Conservation (phyloP, 2,888 invertebrate species). For the Gisinianus flammeolus region DNA sequence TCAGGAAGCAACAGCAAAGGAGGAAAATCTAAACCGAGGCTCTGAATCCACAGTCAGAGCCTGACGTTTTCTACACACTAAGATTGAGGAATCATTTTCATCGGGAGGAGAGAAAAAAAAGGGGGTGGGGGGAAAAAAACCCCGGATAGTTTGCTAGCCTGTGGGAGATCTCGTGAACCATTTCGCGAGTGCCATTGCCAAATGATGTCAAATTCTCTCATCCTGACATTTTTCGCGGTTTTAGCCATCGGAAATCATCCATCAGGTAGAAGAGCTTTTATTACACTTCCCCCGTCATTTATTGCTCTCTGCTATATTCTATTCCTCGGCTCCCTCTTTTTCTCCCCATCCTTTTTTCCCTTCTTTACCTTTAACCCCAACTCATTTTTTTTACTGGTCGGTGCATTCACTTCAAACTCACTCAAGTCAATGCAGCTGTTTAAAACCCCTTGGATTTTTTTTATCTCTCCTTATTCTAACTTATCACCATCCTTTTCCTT, state of each 20-base stretch:
- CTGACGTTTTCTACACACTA: too few relatives aligned
- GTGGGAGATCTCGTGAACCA: too few relatives aligned
- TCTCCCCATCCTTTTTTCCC: not conserved
- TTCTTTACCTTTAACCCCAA: not conserved
- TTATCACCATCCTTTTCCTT: too few relatives aligned
- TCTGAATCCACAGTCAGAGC: not conserved
- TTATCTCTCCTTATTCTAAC: too few relatives aligned
- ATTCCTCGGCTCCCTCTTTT: not conserved
- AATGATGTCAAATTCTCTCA: slow-evolving; percentile 56
- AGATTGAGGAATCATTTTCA: too few relatives aligned
- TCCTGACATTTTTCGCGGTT: slow-evolving; percentile 52
- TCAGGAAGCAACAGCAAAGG: too few relatives aligned
- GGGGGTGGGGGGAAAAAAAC: not conserved
- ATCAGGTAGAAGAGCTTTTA: slow-evolving; percentile 55
- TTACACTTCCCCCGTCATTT: slow-evolving; percentile 23
- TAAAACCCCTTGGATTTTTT: too few relatives aligned
- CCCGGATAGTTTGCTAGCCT: too few relatives aligned
- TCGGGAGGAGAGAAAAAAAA: slow-evolving; percentile 20
- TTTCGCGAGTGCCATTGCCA: slow-evolving; percentile 6
- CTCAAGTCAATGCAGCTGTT: not conserved
- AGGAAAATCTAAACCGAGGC: too few relatives aligned
- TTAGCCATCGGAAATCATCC: slow-evolving; percentile 59
- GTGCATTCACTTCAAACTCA: too few relatives aligned
- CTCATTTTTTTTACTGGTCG: not conserved
- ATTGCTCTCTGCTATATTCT: too few relatives aligned